These are phyloP conservation scores for Elgaria multicarinata DNA, from an alignment of 2,113 vertebrate genomes.

Conservation along the genomic window DNA sequence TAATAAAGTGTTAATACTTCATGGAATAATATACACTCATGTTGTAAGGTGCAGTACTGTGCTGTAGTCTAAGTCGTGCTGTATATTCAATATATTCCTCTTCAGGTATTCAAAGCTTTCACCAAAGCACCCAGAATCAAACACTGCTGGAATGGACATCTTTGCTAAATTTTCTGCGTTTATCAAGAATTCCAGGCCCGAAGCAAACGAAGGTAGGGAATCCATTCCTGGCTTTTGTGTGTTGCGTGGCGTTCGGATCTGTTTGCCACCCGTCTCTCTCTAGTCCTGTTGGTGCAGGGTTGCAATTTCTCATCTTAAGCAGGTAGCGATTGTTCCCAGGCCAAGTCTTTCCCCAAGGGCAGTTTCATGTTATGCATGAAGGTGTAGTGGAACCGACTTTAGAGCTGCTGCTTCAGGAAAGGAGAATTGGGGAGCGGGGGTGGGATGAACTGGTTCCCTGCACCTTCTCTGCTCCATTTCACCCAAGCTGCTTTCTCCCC, in stretches of 20 bases:
- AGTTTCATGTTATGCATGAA: not conserved
- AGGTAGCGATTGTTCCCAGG: not conserved
- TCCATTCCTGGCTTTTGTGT: not conserved
- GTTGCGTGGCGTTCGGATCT: not conserved
- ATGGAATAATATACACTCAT: not conserved
- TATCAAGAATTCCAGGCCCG: constrained; percentile 97
- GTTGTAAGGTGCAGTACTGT: not conserved
- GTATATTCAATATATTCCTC: constrained; percentile 23
- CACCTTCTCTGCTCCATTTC: not conserved
- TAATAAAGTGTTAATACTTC: not conserved
- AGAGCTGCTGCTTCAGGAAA: not conserved
- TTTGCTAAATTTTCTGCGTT: constrained; percentile 98
- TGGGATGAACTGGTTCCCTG: not conserved
- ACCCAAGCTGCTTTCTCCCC: not conserved
- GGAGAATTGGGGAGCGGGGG: too few relatives aligned
- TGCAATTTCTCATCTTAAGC: not conserved
- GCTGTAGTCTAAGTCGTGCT: not conserved
- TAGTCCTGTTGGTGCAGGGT: not conserved
- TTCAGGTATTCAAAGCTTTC: constrained; percentile 89
- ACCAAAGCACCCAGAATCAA: constrained; percentile 95
- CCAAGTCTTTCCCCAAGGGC: not conserved
- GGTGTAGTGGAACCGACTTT: not conserved
- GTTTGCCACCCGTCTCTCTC: not conserved
- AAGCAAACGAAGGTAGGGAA: constrained; percentile 91
- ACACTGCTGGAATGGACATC: constrained; percentile 98